Percentiles rank a stretch among this genome's conserved stretches.
Conservation (phyloP, 2,113 vertebrate genomes). For the Onychostruthus taczanowskii region DNA sequence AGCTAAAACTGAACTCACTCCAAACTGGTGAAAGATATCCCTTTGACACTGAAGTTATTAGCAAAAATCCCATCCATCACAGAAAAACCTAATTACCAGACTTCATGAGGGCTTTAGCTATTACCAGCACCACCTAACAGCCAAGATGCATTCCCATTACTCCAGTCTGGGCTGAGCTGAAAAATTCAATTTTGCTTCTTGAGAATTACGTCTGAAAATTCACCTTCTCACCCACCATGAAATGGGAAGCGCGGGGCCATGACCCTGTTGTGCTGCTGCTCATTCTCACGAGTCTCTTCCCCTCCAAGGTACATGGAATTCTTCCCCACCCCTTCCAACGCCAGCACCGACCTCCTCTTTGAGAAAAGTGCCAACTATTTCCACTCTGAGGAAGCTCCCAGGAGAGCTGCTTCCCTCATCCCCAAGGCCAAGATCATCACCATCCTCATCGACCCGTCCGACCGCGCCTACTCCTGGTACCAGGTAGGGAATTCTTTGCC, state of each 20-base stretch:
- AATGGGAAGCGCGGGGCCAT: not conserved
- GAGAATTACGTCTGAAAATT: not conserved
- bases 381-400: conserved; percentile 91
- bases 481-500: conserved; percentile 77
- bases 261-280: not conserved
- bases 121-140: not conserved
- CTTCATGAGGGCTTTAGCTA: not conserved
- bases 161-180: not conserved
- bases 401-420: conserved; percentile 85
- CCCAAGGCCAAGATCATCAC: conserved; percentile 97
- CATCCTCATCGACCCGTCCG: conserved; percentile 95
- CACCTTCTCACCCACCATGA: not conserved
- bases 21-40: not conserved
- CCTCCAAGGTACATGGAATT: conserved; percentile 93
- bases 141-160: not conserved
- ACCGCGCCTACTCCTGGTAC: conserved; percentile 97
- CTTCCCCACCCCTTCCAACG: conserved; percentile 89
- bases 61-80: conserved; percentile 17
- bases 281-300: not conserved
- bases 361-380: conserved; percentile 98
- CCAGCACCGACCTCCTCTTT: conserved; percentile 89
- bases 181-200: conserved; percentile 9
- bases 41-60: conserved; percentile 5
- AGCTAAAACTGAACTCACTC: not conserved
- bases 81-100: conserved; percentile 16